phyloP scores from a whole-genome alignment of 2,113 vertebrate genomes.

The Thinocorus orbignyianus region DNA sequence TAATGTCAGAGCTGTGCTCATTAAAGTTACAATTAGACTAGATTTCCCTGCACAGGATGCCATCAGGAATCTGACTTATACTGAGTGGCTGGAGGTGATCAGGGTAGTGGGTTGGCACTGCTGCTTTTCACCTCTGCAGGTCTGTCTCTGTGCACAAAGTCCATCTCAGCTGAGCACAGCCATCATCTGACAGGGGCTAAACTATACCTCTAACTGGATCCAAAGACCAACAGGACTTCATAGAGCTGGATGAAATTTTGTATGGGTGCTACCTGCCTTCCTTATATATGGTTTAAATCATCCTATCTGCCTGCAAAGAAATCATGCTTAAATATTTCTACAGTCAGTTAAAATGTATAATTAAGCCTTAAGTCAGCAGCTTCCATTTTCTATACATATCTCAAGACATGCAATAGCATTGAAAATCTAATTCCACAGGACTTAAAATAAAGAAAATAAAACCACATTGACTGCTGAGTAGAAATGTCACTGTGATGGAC shows the following conservation, averaged over 20 bases:
- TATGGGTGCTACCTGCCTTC: not conserved
- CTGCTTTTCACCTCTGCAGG: not conserved
- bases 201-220: not conserved
- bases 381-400: not conserved
- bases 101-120: not conserved
- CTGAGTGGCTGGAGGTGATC: not conserved
- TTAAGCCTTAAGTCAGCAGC: not conserved
- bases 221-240: not conserved
- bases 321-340: not conserved
- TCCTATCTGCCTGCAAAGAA: not conserved
- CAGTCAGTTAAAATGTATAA: not conserved
- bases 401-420: not conserved
- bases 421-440: not conserved
- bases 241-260: not conserved
- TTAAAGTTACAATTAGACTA: not conserved
- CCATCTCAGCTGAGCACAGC: not conserved
- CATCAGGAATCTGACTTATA: not conserved
- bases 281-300: not conserved
- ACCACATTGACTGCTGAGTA: not conserved
- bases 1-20: not conserved
- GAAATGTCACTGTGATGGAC: not conserved
- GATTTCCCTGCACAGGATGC: not conserved
- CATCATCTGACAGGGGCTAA: not conserved
- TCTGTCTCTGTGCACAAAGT: not conserved
- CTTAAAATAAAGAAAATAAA: not conserved